Conservation (phyloP, 2,888 invertebrate genomes). For the Syritta pipiens region DNA sequence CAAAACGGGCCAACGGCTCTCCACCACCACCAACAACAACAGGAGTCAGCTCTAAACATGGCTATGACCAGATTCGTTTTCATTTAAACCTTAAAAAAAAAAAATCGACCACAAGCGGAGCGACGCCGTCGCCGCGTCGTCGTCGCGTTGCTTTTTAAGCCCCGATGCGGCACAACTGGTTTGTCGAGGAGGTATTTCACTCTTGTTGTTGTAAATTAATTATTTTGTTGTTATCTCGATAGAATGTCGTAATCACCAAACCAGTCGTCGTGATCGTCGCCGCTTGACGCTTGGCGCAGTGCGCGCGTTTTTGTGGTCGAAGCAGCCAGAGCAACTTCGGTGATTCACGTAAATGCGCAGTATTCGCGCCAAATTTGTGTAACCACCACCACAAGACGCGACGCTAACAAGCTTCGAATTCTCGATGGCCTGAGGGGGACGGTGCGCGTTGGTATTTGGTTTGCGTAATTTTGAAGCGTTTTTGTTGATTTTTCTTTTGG, state of each 20-base stretch:
- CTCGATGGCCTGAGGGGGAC: neutral
- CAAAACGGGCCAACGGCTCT: constrained; percentile 13
- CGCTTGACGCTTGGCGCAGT: constrained; percentile 16
- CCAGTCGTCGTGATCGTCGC: too few relatives aligned
- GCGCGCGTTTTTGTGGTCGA: constrained; percentile 10
- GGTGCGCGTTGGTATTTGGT: constrained; percentile 25
- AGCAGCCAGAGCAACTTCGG: constrained; percentile 47
- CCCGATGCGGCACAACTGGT: constrained; percentile 45
- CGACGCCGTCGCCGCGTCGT: constrained; percentile 9
- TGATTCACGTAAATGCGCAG: constrained; percentile 54
- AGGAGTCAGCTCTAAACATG: constrained; percentile 47
- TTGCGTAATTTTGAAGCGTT: constrained; percentile 50
- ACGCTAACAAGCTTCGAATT: too few relatives aligned
- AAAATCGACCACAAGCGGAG: constrained; percentile 45
- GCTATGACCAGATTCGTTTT: constrained; percentile 62
- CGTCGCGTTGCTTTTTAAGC: neutral
- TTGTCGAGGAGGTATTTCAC: constrained; percentile 23
- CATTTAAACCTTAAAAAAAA: too few relatives aligned
- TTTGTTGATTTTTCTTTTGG: too few relatives aligned
- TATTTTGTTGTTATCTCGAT: constrained; percentile 61
- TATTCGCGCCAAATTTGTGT: constrained; percentile 51
- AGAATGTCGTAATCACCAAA: constrained; percentile 65
- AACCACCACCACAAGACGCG: neutral
- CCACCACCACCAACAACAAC: constrained; percentile 13
- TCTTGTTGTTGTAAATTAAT: constrained; percentile 44